Base-by-base conservation (phyloP, 2,888 invertebrate genomes). In the Agrilus mali region DNA sequence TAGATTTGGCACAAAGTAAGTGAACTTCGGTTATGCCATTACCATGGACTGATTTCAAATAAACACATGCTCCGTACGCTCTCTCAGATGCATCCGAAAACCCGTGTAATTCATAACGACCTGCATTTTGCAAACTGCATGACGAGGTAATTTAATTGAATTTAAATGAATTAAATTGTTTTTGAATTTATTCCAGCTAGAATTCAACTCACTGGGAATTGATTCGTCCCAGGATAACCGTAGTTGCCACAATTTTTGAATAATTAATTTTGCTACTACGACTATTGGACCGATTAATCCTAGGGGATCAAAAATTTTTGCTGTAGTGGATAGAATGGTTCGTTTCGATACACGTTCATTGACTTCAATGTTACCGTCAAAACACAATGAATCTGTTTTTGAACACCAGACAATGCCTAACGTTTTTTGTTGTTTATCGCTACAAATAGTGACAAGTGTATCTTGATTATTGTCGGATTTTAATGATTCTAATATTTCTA, bases 211-310 rank as follows among this genome's bases (percentile, higher is more conserved):
- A 1, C 6, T n/a, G 2, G 55, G 55, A 5, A 57, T 17, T 1
- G 27, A 17, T 14, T 54, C 51, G 40, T 60, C 59, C 56, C 59
- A 59, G 2, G 38, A 45, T 8, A 27, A 53, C n/a, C 31, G 54
- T 48, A n/a, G 36, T 7, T 39, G 47, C 40, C 56, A 55, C 55
- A 8, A 56, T 20, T n/a, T 31, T 41, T 59, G 54, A 42, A 59
- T 50, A 2, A 57, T 43, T 4, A 51, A 40, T 40, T 58, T 59
- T 15, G 50, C 53, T 3, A 34, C 43, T 10, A 57, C 46, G 4
- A 51, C 47, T 16, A 53, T 45, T 8, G 56, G 55, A 7, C 52
- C 49, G 3, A 59, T 16, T 8, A 52, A 38, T 7, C 52, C 52
- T 15, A 53, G 33, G 7, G 52, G 53, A 42, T 58, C 52, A 37